Evolutionary conservation across 1,140 invertebrate species (phyloP).

Genomic region (Lordiphosa stackelbergi): DNA sequence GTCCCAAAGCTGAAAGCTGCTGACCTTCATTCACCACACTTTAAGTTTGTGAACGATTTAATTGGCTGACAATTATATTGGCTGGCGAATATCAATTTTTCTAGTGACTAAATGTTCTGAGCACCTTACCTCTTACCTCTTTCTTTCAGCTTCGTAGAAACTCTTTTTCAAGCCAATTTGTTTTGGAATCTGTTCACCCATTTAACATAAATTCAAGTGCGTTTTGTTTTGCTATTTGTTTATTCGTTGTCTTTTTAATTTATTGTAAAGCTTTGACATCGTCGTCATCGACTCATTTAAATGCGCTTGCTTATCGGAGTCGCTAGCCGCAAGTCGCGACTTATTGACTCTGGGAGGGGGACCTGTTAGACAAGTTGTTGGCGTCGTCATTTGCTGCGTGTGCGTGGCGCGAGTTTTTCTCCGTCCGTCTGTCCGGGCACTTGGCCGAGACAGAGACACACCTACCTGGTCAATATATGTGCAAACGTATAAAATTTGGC

Average conservation of each 20-base stretch:
- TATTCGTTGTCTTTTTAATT: conserved; percentile 9
- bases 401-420: conserved; percentile 51
- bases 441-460: conserved; percentile 63
- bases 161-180: background rate
- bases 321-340: conserved; percentile 27
- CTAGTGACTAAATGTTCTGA: too few species aligned
- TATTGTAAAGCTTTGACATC: conserved; percentile 22
- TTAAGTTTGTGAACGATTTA: too few species aligned
- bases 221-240: conserved; percentile 18
- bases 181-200: too few species aligned
- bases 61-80: too few species aligned
- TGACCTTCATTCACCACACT: too few species aligned
- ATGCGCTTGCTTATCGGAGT: conserved; percentile 44
- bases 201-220: conserved; percentile 54
- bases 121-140: background rate
- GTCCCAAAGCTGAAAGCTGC: too few species aligned
- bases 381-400: conserved; percentile 31
- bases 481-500: conserved; percentile 52
- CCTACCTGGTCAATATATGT: conserved; percentile 29
- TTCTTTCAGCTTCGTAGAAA: background rate
- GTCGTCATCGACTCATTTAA: conserved; percentile 44
- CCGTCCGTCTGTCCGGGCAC: conserved; percentile 15
- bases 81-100: too few species aligned
- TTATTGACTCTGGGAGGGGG: conserved; percentile 25
- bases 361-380: conserved; percentile 54